Percentiles rank a stretch among this genome's conserved stretches.
phyloP scores from a whole-genome alignment of 2,888 invertebrate genomes.

The Pteria penguin region DNA sequence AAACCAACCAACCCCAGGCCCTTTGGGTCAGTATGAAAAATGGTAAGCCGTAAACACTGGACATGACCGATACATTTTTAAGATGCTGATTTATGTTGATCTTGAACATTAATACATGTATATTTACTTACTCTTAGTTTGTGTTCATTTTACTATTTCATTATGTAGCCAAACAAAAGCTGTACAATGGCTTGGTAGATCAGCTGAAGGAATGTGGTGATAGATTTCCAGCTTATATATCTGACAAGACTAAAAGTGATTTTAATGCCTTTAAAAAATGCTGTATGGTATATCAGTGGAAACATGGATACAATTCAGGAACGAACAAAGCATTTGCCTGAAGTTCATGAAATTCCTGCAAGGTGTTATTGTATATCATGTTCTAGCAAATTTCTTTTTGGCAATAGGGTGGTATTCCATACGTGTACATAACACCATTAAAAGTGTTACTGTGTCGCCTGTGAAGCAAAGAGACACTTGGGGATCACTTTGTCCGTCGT shows the following conservation, averaged over 20 bases:
- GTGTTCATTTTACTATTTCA: conserved; percentile 1
- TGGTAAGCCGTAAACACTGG: background rate
- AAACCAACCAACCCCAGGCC: too few species aligned
- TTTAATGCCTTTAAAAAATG: conserved; percentile 6
- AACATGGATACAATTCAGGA: conserved; percentile 15
- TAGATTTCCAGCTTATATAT: background rate
- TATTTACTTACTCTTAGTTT: background rate
- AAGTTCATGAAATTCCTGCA: conserved; percentile 16
- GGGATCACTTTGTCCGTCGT: too few species aligned
- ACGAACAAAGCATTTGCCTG: conserved; percentile 13
- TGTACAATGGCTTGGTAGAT: conserved; percentile 9
- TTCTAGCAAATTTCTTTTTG: background rate
- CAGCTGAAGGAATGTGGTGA: conserved; percentile 1
- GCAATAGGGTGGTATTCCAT: background rate
- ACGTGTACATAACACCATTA: background rate
- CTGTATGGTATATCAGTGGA: conserved; percentile 12
- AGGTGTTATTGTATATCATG: conserved; percentile 12
- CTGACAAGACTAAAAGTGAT: conserved; percentile 14
- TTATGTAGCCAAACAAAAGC: conserved; percentile 7
- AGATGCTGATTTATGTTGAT: background rate
- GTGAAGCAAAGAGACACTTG: too few species aligned
- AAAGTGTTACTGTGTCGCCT: background rate
- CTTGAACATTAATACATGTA: background rate
- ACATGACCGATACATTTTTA: background rate
- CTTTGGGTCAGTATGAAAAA: background rate